These are phyloP conservation scores for Metellina segmentata DNA, from an alignment of 2,888 invertebrate species.

Conservation along the genomic window DNA sequence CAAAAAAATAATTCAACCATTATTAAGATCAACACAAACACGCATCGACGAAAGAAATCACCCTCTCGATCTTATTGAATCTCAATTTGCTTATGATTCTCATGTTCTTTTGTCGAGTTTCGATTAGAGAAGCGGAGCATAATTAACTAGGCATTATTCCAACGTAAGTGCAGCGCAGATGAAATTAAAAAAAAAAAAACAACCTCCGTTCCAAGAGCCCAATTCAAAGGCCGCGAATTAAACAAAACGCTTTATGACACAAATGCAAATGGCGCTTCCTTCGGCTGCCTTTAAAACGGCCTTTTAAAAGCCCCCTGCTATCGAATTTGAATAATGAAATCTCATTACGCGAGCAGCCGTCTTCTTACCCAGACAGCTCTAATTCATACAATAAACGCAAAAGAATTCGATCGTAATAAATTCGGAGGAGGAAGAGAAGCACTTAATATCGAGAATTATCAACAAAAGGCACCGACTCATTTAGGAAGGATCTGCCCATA, in stretches of 20 bases:
- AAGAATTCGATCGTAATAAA: not conserved
- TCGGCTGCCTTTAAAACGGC: not conserved
- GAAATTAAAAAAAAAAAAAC: not conserved
- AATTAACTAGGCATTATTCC: not conserved
- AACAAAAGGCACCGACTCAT: not conserved
- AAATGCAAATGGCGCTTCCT: not conserved
- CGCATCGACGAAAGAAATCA: not conserved
- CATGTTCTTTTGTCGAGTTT: not conserved
- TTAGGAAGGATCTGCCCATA: not conserved
- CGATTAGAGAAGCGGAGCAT: not conserved
- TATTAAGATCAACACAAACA: not conserved
- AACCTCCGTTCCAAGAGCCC: not conserved
- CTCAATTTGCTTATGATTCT: not conserved
- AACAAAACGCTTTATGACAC: slow-evolving; percentile 1
- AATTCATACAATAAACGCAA: not conserved
- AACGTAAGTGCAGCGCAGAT: not conserved
- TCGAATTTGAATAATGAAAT: not conserved
- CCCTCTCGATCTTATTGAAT: not conserved
- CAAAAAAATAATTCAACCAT: not conserved
- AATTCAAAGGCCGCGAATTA: not conserved
- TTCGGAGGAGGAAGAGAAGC: not conserved
- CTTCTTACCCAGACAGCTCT: not conserved
- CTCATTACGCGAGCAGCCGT: not conserved
- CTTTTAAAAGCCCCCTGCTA: not conserved
- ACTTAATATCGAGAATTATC: not conserved